phyloP scores from a whole-genome alignment of 2,888 invertebrate species.

The Nemapogon koenigi region DNA sequence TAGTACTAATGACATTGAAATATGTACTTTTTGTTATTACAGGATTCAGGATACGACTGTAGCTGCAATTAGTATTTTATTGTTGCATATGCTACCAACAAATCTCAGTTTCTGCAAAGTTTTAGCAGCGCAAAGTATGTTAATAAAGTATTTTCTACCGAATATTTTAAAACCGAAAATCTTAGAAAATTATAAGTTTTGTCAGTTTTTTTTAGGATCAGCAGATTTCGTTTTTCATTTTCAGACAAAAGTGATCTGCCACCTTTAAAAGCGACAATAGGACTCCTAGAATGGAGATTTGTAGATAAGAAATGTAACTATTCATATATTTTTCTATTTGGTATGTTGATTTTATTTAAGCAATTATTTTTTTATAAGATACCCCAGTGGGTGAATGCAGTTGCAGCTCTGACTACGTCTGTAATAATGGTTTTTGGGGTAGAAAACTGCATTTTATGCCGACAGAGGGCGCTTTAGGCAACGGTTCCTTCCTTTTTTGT shows the following conservation, averaged over 20 bases:
- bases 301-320: slow-evolving; percentile 39
- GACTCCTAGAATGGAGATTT: slow-evolving; percentile 38
- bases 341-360: slow-evolving; percentile 22
- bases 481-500: too few relatives aligned
- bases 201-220: too few relatives aligned
- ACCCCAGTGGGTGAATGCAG: too few relatives aligned
- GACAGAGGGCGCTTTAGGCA: too few relatives aligned
- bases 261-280: slow-evolving; percentile 31
- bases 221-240: slow-evolving; percentile 3
- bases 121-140: slow-evolving; percentile 28
- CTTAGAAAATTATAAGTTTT: too few relatives aligned
- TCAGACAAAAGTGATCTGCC: slow-evolving; percentile 34
- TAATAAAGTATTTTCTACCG: background rate
- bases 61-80: slow-evolving; percentile 28
- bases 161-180: too few relatives aligned
- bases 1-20: too few relatives aligned
- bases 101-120: slow-evolving; percentile 22
- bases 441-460: too few relatives aligned
- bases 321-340: slow-evolving; percentile 34
- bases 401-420: too few relatives aligned
- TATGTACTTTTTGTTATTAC: slow-evolving; percentile 18
- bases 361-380: too few relatives aligned
- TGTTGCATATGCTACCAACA: slow-evolving; percentile 29
- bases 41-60: slow-evolving; percentile 35
- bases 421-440: too few relatives aligned